These are phyloP conservation scores for Candoia aspera DNA, from an alignment of 2,113 vertebrate genomes.

Conservation along the genomic window DNA sequence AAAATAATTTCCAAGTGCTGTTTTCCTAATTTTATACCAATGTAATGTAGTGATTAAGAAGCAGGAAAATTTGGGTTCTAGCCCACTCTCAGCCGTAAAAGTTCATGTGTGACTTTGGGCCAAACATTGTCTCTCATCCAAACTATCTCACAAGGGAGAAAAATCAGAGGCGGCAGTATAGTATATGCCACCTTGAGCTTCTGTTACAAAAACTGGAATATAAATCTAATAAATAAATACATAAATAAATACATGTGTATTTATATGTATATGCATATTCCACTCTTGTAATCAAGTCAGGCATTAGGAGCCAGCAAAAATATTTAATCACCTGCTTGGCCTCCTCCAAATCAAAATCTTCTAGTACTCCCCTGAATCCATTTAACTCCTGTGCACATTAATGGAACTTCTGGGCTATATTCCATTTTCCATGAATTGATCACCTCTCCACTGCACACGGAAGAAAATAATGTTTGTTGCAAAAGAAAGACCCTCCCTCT, in stretches of 20 bases:
- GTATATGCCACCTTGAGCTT: too few species aligned
- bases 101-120: not conserved
- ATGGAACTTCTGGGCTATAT: not conserved
- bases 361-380: not conserved
- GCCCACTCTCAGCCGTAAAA: not conserved
- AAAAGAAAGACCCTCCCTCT: too few species aligned
- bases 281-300: not conserved
- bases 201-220: too few species aligned
- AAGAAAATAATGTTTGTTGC: not conserved
- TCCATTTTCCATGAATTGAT: not conserved
- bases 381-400: not conserved
- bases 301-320: not conserved
- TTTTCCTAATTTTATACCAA: not conserved
- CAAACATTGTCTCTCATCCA: not conserved
- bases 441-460: not conserved
- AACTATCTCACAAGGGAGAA: not conserved
- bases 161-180: too few species aligned
- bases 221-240: too few species aligned
- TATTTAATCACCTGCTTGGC: not conserved
- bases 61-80: not conserved
- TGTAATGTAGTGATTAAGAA: not conserved
- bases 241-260: not conserved
- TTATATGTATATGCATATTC: not conserved
- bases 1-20: not conserved
- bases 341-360: not conserved